phyloP scores from a whole-genome alignment of 2,797 vertebrate genomes.

The Myripristis jacobus region DNA sequence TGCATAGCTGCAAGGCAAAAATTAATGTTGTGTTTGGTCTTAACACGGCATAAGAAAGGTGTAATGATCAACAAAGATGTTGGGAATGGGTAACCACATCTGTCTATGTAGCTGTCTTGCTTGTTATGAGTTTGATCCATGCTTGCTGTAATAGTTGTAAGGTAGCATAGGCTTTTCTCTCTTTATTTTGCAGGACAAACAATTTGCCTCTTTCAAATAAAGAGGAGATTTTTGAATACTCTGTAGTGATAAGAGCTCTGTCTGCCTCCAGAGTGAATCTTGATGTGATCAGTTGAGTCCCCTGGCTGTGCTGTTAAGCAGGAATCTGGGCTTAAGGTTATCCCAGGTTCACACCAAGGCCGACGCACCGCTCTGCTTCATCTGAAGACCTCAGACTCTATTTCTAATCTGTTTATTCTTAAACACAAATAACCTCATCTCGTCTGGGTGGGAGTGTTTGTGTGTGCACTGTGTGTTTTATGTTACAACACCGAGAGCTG shows the following conservation, averaged over 20 bases:
- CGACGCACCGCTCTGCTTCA: not conserved
- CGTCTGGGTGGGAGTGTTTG: not conserved
- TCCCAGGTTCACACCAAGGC: slow-evolving; percentile 22
- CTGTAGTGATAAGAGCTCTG: not conserved
- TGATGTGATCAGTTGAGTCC: not conserved
- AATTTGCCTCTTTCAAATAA: too few species aligned
- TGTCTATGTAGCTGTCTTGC: too few species aligned
- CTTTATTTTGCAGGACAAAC: too few species aligned
- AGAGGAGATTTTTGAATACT: not conserved
- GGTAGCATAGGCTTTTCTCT: too few species aligned
- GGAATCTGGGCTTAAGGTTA: slow-evolving; percentile 21
- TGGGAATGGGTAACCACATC: too few species aligned
- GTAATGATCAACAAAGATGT: too few species aligned
- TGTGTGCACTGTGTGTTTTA: not conserved
- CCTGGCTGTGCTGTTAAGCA: not conserved
- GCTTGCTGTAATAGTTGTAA: too few species aligned
- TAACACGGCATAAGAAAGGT: too few species aligned
- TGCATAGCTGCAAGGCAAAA: too few species aligned
- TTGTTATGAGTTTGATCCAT: too few species aligned
- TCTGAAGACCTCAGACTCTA: slow-evolving; percentile 1
- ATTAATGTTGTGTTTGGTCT: too few species aligned
- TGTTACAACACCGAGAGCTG: not conserved
- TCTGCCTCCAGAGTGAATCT: not conserved
- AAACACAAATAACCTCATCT: too few species aligned
- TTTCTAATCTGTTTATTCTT: slow-evolving; percentile 38